Evolutionary conservation across 2,888 invertebrate species (phyloP).

Genomic region (Caenorhabditis zanzibari): DNA sequence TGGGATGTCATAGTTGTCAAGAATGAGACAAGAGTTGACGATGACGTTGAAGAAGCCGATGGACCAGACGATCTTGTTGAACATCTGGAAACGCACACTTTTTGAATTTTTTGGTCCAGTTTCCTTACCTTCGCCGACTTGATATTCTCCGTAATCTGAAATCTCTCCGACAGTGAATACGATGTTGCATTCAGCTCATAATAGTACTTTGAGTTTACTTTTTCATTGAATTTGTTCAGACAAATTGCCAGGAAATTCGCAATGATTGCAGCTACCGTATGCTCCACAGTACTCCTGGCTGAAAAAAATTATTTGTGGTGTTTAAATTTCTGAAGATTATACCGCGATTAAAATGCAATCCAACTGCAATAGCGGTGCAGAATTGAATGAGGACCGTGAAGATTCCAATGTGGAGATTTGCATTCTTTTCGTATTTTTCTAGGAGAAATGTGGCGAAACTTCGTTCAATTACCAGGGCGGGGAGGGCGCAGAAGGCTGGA

Average conservation of each 20-base stretch:
- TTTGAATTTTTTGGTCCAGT: no score
- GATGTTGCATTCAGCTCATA: slow-evolving; percentile 15
- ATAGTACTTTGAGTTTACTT: slow-evolving; percentile 55
- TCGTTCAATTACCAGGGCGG: slow-evolving; percentile 53
- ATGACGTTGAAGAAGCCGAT: slow-evolving; percentile 58
- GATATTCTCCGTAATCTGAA: slow-evolving; percentile 56
- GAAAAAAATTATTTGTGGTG: background rate
- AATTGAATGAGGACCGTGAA: slow-evolving; percentile 36
- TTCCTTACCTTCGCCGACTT: slow-evolving; percentile 26
- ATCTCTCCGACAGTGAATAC: slow-evolving; percentile 51
- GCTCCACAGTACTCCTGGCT: slow-evolving; percentile 48
- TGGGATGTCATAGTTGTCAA: slow-evolving; percentile 57
- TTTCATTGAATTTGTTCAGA: slow-evolving; percentile 47
- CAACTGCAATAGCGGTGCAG: slow-evolving; percentile 17
- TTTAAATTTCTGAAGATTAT: background rate
- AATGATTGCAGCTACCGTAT: slow-evolving; percentile 55
- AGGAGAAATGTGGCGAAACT: slow-evolving; percentile 56
- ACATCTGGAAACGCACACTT: slow-evolving; percentile 48
- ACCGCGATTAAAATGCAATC: slow-evolving; percentile 48
- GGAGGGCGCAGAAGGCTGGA: slow-evolving; percentile 51
- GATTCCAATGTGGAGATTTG: slow-evolving; percentile 34
- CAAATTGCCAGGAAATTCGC: slow-evolving; percentile 47
- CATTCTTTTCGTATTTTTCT: slow-evolving; percentile 42
- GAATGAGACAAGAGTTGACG: slow-evolving; percentile 53
- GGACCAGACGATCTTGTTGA: slow-evolving; percentile 54